Evolutionary conservation across 2,888 invertebrate genomes (phyloP).

Genomic region (Drosophila putrida): DNA sequence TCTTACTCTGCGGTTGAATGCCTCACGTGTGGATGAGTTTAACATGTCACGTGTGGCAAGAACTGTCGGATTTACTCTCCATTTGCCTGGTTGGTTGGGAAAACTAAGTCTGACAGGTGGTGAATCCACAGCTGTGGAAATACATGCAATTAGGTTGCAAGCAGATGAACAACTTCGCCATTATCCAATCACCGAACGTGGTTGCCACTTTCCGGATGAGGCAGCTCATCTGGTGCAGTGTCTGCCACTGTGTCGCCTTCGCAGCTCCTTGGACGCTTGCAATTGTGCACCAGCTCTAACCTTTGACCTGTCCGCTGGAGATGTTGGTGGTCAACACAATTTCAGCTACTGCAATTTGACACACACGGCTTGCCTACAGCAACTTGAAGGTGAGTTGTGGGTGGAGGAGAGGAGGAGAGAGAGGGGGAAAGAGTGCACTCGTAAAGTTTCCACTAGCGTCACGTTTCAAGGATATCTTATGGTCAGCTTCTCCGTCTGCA

Average conservation of each 20-base stretch:
- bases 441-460: neutral
- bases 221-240: constrained; percentile 63
- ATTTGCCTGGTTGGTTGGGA: constrained; percentile 65
- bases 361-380: constrained; percentile 69
- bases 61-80: constrained; percentile 61
- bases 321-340: constrained; percentile 8
- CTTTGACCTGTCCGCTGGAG: constrained; percentile 20
- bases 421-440: neutral
- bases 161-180: constrained; percentile 52
- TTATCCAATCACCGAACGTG: constrained; percentile 59
- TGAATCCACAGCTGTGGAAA: constrained; percentile 47
- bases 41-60: constrained; percentile 42
- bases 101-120: constrained; percentile 62
- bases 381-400: constrained; percentile 64
- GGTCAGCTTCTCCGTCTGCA: constrained; percentile 3
- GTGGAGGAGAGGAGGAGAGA: neutral
- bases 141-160: constrained; percentile 49
- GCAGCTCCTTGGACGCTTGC: constrained; percentile 61
- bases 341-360: constrained; percentile 68
- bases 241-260: constrained; percentile 67
- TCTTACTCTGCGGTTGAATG: constrained; percentile 69
- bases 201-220: constrained; percentile 76
- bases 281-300: constrained; percentile 70
- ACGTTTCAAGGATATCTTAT: constrained; percentile 14
- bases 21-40: constrained; percentile 69